Base-by-base conservation (phyloP, 37 sponge, comb jelly and placozoan genomes). In the Diacarnus erythraeanus region DNA sequence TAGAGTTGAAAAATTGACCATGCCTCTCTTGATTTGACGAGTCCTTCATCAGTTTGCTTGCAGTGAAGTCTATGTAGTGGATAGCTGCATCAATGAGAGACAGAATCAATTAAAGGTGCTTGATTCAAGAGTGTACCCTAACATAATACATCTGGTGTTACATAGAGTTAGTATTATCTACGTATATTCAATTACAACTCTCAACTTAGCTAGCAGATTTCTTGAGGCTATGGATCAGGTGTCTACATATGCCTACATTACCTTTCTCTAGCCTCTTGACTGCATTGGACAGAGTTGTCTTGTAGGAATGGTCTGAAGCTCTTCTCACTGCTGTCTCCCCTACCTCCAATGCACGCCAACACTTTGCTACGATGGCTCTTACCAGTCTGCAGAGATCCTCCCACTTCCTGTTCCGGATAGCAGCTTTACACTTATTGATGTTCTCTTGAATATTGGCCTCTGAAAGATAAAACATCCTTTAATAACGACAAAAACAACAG, bases 371-470 rank as follows among this genome's bases (percentile, higher is more conserved):
- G 0, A 94, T 68, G 3, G 64, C 71, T 18, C 69, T 59, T 30
- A 86, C 81, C 12, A 84, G 71, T 12, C 26, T n/a, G 4, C 33
- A 42, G 37, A 94, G 78, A 57, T 77, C 82, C 27, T 15, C 17
- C 61, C 87, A 74, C 57, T 87, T 72, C 39, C 73, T n/a, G 1
- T 51, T 25, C 33, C 69, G 42, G 20, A 85, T 83, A 26, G 91
- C 87, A 59, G 75, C 84, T 2, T 85, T 80, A 71, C 94, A 94
- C 72, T 73, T 82, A 22, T 66, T 67, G 75, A 94, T 87, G 71
- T 94, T 91, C 60, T 87, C 80, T 17, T 70, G 80, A 41, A 94
- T 94, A 72, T 79, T 82, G 39, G 59, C 86, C 85, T 81, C 94
- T 94, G 82, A 33, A 51, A 20, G 12, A 38, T 10, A 69, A 5